Conservation (phyloP, 1,140 invertebrate genomes). For the Sycophaga agraensis region DNA sequence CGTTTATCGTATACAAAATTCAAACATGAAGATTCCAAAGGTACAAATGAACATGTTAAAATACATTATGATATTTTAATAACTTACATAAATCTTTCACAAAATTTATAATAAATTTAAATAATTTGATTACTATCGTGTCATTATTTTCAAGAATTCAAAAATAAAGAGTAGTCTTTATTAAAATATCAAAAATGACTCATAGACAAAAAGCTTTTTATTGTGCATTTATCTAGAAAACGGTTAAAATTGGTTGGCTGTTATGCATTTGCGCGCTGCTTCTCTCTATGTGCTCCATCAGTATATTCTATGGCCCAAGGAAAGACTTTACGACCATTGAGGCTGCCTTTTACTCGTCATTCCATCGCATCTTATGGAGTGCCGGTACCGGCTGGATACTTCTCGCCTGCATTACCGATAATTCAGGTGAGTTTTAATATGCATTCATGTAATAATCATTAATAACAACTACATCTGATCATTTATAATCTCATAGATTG, state of each 20-base stretch:
- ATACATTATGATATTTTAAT: constrained; percentile 12
- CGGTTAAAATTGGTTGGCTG: constrained; percentile 62
- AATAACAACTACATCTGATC: no score
- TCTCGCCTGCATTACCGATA: constrained; percentile 70
- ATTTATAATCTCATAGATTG: no score
- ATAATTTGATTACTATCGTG: no score
- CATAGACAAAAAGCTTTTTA: no score
- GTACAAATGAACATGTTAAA: constrained; percentile 36
- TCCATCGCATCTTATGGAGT: constrained; percentile 69
- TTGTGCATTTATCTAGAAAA: constrained; percentile 53
- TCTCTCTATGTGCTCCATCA: constrained; percentile 63
- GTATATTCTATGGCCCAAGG: constrained; percentile 63
- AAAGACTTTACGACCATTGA: constrained; percentile 62
- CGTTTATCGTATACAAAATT: constrained; percentile 63
- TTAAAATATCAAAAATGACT: no score
- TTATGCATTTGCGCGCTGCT: constrained; percentile 59
- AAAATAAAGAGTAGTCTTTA: no score
- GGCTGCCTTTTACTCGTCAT: constrained; percentile 66
- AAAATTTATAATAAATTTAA: neutral
- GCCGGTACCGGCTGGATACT: constrained; percentile 70
- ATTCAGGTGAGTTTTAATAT: constrained; percentile 60
- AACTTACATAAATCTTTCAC: neutral
- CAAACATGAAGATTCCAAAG: constrained; percentile 56
- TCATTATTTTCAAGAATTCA: neutral
- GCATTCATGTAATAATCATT: no score